These are phyloP conservation scores for human (Homo sapiens) DNA, from an alignment of 2,113 vertebrate genomes.

Conservation along the genomic window GRCh38 chr5:98781501-98782000, in stretches of 20 bases:
- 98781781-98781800: neutral
- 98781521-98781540: neutral
- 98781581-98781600: neutral
- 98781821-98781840: neutral
- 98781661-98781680: neutral
- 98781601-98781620: neutral
- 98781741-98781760: neutral
- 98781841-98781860: neutral
- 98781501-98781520: neutral
- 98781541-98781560: neutral
- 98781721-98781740: neutral
- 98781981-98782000: constrained; percentile 23
- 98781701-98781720: neutral
- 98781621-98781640: neutral
- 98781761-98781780: neutral
- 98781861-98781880: neutral
- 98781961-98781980: neutral
- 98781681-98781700: neutral
- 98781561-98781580: neutral
- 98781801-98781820: neutral
- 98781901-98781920: neutral
- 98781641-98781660: neutral
- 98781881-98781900: neutral
- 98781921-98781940: constrained; percentile 6
- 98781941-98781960: neutral